Evolutionary conservation across 2,113 vertebrate genomes (phyloP).

Genomic region (Bombycilla garrulus): DNA sequence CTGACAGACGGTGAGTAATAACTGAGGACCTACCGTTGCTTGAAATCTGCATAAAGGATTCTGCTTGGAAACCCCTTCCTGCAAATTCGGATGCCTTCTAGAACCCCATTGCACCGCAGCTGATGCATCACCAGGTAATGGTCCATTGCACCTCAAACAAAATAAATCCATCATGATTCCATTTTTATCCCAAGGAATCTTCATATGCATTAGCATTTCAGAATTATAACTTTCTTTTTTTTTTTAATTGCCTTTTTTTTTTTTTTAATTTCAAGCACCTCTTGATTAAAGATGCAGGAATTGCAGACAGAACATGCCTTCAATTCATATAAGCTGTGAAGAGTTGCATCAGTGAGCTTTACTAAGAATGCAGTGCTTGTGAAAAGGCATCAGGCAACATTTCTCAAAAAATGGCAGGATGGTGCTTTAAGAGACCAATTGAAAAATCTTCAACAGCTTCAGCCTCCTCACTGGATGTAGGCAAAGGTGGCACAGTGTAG

Average conservation of each 20-base stretch:
- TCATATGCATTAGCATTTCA: background rate
- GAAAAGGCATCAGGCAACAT: background rate
- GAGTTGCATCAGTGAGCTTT: background rate
- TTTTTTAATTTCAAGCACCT: background rate
- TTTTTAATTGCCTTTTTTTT: background rate
- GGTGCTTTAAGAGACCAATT: background rate
- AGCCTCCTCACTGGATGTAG: background rate
- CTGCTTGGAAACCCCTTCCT: slow-evolving; percentile 92
- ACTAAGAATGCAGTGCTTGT: background rate
- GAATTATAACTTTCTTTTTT: background rate
- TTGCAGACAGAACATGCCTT: background rate
- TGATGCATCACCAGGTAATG: slow-evolving; percentile 89
- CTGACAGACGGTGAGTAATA: background rate
- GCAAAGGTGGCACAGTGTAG: background rate
- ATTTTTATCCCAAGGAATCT: background rate
- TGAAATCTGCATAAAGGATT: slow-evolving; percentile 87
- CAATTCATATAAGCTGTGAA: background rate
- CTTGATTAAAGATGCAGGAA: background rate
- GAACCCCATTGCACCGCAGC: slow-evolving; percentile 85
- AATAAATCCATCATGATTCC: background rate
- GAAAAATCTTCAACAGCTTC: background rate
- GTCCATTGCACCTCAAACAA: slow-evolving; percentile 82
- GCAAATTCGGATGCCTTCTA: slow-evolving; percentile 89
- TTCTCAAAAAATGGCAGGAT: background rate
- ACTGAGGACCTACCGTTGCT: slow-evolving; percentile 77